Evolutionary conservation across 2,797 vertebrate species (phyloP).

Genomic region (Muscicapa striata): DNA sequence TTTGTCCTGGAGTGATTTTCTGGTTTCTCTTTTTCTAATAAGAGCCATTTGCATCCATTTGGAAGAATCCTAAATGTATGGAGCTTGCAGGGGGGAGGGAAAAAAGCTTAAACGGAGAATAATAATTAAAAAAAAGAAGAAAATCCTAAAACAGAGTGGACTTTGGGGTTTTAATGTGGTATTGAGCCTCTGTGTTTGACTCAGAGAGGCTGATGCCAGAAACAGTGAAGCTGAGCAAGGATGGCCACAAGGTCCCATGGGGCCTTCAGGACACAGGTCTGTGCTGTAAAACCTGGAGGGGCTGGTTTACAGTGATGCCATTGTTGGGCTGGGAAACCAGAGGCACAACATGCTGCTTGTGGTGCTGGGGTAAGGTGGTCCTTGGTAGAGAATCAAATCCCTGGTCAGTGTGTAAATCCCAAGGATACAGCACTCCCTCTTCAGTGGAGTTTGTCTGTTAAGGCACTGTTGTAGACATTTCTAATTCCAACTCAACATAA

Average conservation of each 20-base stretch:
- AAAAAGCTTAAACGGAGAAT: not conserved
- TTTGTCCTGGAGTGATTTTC: constrained; percentile 24
- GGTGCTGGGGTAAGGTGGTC: not conserved
- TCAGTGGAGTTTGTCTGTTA: not conserved
- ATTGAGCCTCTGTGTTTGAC: not conserved
- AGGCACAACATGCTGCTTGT: not conserved
- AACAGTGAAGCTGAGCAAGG: not conserved
- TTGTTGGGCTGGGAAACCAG: not conserved
- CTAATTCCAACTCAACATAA: constrained; percentile 29
- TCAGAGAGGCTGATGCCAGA: not conserved
- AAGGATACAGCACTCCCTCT: not conserved
- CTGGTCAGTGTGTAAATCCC: not conserved
- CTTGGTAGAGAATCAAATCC: not conserved
- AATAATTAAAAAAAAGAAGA: not conserved
- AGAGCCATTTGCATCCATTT: constrained; percentile 40
- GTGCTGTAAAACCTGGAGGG: not conserved
- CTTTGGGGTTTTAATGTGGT: not conserved
- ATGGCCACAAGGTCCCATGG: not conserved
- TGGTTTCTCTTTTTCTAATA: constrained; percentile 32
- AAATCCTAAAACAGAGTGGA: not conserved
- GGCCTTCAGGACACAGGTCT: not conserved
- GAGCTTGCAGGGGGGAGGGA: not conserved
- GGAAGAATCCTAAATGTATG: not conserved
- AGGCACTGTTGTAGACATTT: not conserved
- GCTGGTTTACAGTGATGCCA: not conserved